Conservation (phyloP, 2,797 vertebrate genomes). For the Etheostoma nigrum region DNA sequence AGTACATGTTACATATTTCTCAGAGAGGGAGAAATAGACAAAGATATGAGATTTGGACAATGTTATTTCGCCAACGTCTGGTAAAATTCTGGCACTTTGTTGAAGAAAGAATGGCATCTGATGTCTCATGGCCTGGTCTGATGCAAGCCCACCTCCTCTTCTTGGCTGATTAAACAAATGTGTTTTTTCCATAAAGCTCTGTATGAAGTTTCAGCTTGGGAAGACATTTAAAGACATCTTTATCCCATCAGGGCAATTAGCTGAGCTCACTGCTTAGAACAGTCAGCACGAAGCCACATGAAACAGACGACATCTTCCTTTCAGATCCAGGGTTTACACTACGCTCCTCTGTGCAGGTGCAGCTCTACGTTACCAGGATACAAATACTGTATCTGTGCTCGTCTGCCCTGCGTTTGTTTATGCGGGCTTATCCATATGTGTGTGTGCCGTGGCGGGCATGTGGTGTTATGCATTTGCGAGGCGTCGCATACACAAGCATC, state of each 20-base stretch:
- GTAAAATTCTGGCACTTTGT: neutral
- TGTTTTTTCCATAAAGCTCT: slow-evolving; percentile 1
- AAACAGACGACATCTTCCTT: neutral
- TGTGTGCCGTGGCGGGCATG: slow-evolving; percentile 19
- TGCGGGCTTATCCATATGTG: neutral
- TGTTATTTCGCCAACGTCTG: neutral
- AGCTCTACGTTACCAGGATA: neutral
- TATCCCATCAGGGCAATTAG: slow-evolving; percentile 5
- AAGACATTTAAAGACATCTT: slow-evolving; percentile 1
- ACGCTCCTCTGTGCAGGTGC: neutral
- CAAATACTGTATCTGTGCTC: neutral
- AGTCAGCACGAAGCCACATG: neutral
- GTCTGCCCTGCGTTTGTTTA: slow-evolving; percentile 30
- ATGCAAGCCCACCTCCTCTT: neutral
- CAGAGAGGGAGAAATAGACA: neutral
- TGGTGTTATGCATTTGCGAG: slow-evolving; percentile 24
- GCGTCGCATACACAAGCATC: slow-evolving; percentile 2
- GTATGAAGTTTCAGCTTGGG: neutral
- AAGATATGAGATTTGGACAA: too few species aligned
- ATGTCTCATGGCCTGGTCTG: neutral
- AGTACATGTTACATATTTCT: neutral
- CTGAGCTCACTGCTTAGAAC: slow-evolving; percentile 15
- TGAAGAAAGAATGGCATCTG: neutral
- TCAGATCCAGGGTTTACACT: slow-evolving; percentile 4
- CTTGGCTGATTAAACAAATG: neutral